Evolutionary conservation across 1,140 invertebrate species (phyloP), one percentile per base, ranked within the genome.

Genomic region (Sesamia nonagrioides): DNA sequence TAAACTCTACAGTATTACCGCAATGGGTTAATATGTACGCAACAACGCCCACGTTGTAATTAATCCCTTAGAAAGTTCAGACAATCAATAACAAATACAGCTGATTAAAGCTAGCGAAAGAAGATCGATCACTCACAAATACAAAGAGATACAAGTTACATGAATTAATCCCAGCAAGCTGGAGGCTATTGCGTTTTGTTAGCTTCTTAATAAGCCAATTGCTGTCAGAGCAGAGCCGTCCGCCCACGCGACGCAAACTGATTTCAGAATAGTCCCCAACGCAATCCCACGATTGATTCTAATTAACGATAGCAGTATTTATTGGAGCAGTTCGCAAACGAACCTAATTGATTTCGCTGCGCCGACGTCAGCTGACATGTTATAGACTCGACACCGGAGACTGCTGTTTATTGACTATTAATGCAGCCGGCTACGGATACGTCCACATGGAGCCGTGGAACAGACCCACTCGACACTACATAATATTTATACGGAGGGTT

Each of bases 251-350:
- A 79, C 79, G 76, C 82, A 86, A 85, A 87, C 87, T 91, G 89
- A 94, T 91, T 91, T 90, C 89, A 89, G 89, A 91, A 90, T 89
- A 86, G 87, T 87, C 85, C 88, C 84, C 82, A 83, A 87, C 86
- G 91, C 88, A 90, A 91, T 91, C 89, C 90, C 86, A 90, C 89
- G 91, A 93, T 92, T 93, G 92, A 94, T 94, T 93, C 91, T 93
- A 93, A 94, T 94, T 94, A 94, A 92, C 88, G 92, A 94, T 94
- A 94, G 84, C 86, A 91, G 87, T 94, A 94, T 94, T 94, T 94
- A 93, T 93, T 92, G 89, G 89, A 91, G 86, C 89, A 87, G 89
- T 88, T 91, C 86, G 88, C 90, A 92, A 93, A 93, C 90, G 88
- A 87, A 92, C 86, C 89, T 93, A 94, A 94, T 94, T 94, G 92